Conservation (phyloP, 2,888 invertebrate species). For the Chrysotoxum bicinctum region DNA sequence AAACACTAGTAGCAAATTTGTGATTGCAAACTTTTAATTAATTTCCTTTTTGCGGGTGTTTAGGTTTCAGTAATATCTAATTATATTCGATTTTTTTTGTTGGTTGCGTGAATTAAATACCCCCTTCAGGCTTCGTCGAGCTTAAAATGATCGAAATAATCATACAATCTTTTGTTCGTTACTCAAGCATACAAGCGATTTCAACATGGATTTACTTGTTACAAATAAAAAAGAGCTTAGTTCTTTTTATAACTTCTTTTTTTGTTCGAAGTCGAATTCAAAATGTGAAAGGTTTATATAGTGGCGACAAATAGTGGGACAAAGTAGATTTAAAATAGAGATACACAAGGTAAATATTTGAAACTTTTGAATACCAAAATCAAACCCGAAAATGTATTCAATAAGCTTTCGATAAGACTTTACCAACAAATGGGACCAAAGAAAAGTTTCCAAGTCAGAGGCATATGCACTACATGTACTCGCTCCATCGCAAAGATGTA, state of each 20-base stretch:
- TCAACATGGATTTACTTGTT: conserved; percentile 18
- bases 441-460: no score
- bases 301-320: background rate
- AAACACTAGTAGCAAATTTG: conserved; percentile 1
- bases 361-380: no score
- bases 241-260: conserved; percentile 29
- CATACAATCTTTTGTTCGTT: conserved; percentile 23
- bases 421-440: no score
- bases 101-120: background rate
- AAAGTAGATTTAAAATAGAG: background rate
- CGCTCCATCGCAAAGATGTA: no score
- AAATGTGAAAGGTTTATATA: conserved; percentile 51
- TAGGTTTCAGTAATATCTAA: conserved; percentile 12
- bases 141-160: conserved; percentile 13
- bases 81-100: background rate
- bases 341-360: no score
- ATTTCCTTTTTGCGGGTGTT: conserved; percentile 24
- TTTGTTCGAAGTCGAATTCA: background rate
- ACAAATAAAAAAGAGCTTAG: conserved; percentile 12
- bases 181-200: conserved; percentile 25
- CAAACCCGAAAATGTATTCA: no score
- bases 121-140: conserved; percentile 32
- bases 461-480: no score
- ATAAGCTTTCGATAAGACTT: no score
- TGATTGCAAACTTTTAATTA: conserved; percentile 12